A percentile compares a stretch with the other conserved stretches of the same genome.
phyloP scores from a whole-genome alignment of 2,797 vertebrate species.

The Yasuhikotakia modesta region DNA sequence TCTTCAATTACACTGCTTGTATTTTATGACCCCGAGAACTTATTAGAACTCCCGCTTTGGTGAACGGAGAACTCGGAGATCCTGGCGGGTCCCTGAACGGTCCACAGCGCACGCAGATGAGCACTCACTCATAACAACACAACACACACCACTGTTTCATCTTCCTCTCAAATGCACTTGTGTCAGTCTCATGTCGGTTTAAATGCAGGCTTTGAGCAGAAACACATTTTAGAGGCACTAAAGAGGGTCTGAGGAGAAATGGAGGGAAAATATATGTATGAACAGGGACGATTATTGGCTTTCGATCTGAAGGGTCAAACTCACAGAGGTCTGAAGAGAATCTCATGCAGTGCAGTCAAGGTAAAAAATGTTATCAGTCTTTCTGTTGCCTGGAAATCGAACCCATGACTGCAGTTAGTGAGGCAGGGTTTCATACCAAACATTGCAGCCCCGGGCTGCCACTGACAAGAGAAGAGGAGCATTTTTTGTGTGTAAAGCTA shows the following conservation, averaged over 20 bases:
- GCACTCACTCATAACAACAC: slow-evolving; percentile 33
- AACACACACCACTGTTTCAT: slow-evolving; percentile 39
- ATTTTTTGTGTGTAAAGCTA: too few species aligned
- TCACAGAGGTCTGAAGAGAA: too few species aligned
- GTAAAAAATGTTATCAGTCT: too few species aligned
- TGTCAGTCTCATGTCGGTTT: slow-evolving; percentile 28
- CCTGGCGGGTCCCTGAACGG: not conserved
- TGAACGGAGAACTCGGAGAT: slow-evolving; percentile 9
- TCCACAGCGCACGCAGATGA: not conserved
- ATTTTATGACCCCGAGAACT: slow-evolving; percentile 1
- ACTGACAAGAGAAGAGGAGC: too few species aligned
- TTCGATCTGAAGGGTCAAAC: not conserved
- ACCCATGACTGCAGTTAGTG: too few species aligned
- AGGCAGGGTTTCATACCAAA: too few species aligned
- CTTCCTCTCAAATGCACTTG: slow-evolving; percentile 30
- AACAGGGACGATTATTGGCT: not conserved
- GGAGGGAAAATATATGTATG: slow-evolving; percentile 8
- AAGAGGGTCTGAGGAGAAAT: slow-evolving; percentile 12
- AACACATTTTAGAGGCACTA: slow-evolving; percentile 58
- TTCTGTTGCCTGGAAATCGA: too few species aligned
- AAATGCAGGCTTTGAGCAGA: slow-evolving; percentile 48
- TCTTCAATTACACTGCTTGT: slow-evolving; percentile 5
- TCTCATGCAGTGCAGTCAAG: too few species aligned
- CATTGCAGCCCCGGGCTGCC: too few species aligned
- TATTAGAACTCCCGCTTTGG: slow-evolving; percentile 6